A percentile compares a stretch with the other conserved stretches of the same genome.
phyloP scores from a whole-genome alignment of 2,888 invertebrate species.

The Volucella bombylans region DNA sequence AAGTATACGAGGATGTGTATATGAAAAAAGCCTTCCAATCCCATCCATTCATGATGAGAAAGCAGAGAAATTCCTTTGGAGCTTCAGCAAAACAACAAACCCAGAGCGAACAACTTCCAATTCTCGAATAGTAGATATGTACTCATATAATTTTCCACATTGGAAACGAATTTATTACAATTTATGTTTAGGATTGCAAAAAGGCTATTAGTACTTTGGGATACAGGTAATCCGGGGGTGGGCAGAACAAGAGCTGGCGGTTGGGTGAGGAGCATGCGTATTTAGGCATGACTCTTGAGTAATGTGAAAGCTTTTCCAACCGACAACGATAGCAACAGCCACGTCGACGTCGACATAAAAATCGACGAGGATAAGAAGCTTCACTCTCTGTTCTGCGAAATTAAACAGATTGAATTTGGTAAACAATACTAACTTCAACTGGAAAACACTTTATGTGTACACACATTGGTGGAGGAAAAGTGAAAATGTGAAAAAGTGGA shows the following conservation, averaged over 20 bases:
- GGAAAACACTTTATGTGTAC: slow-evolving; percentile 51
- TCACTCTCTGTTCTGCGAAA: slow-evolving; percentile 51
- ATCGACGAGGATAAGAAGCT: slow-evolving; percentile 55
- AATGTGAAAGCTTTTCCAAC: slow-evolving; percentile 67
- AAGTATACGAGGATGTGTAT: too few species aligned
- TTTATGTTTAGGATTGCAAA: slow-evolving; percentile 37
- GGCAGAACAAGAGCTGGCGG: slow-evolving; percentile 33
- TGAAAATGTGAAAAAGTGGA: not conserved
- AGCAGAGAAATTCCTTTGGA: not conserved
- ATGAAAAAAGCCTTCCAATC: not conserved
- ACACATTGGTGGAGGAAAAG: slow-evolving; percentile 37
- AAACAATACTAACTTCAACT: slow-evolving; percentile 61
- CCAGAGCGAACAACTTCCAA: not conserved
- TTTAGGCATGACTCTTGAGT: slow-evolving; percentile 12
- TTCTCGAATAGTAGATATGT: not conserved
- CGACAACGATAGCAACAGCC: slow-evolving; percentile 5
- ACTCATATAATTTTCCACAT: slow-evolving; percentile 5
- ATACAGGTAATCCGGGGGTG: slow-evolving; percentile 28
- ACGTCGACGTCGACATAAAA: slow-evolving; percentile 3
- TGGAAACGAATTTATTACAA: slow-evolving; percentile 31
- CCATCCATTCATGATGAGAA: slow-evolving; percentile 27
- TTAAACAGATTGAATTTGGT: slow-evolving; percentile 64
- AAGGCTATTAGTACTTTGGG: slow-evolving; percentile 17
- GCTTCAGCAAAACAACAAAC: not conserved
- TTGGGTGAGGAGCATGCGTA: slow-evolving; percentile 61